Base-by-base conservation (phyloP, 23 tunicate species). In the Clavelina lepadiformis region DNA sequence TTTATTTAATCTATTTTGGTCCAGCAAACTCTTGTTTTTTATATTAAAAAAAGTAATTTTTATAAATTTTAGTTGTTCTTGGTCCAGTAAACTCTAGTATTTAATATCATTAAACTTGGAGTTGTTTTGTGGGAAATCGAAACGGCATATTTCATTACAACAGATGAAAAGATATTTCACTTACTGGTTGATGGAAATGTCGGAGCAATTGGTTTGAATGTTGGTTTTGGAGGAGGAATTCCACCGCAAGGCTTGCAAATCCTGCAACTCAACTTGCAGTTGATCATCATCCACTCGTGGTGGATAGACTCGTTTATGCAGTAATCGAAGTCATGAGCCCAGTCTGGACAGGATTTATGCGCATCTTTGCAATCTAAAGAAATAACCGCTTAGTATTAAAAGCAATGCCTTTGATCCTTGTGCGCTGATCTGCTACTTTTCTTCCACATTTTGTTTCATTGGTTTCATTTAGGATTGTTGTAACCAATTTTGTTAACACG, bases 181-280 rank as follows among this genome's bases (percentile, higher is more conserved):
- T n/a, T n/a, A n/a, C n/a, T n/a, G n/a, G n/a, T n/a, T 8, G 59
- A n/a, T 53, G 20, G 59, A 8, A 37, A 6, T 28, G 65, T 27
- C 8, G 65, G 35, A 6, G 38, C 8, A 29, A 19, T 15, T 27
- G 35, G 49, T 35, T 13, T 27, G 5, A 7, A 21, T 7, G 68
- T 63, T 5, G 68, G 51, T 35, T 51, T 51, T 5, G 68, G 68
- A 3, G 68, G 68, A n/a, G 68, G 51, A 5, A n/a, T 51, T 7
- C 68, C 68, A 6, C 38, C 50, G 50, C 68, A 63, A 36, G 22
- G 20, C 7, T 28, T 5, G 28, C 68, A 63, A 3, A 35, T 51
- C 7, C 68, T 51, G 25, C 68, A 63, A 28, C 68, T 63, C 23
- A n/a, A 28, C 26, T 23, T 5, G 26, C 68, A 63, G 24, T 36